Evolutionary conservation across 2,113 vertebrate genomes (phyloP).

Genomic region (Charina bottae): DNA sequence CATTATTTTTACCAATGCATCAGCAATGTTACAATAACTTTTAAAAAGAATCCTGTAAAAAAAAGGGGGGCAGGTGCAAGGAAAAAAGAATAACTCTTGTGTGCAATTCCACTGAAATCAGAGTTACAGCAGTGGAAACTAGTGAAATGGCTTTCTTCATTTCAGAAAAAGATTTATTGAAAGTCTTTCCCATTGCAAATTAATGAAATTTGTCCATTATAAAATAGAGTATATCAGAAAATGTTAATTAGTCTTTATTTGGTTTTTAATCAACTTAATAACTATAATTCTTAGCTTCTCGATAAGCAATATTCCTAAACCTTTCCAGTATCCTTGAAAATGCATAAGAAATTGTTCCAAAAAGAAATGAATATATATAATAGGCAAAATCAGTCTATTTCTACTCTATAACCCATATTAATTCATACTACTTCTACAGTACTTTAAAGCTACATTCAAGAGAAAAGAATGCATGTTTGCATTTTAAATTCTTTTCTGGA

Average conservation of each 20-base stretch:
- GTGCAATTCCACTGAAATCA: slow-evolving; percentile 17
- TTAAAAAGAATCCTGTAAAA: not conserved
- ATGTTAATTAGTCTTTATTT: not conserved
- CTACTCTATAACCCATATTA: not conserved
- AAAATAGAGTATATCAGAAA: not conserved
- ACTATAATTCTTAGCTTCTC: not conserved
- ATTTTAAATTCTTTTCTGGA: not conserved
- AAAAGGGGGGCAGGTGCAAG: too few relatives aligned
- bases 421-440: not conserved
- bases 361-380: not conserved
- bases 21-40: not conserved
- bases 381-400: not conserved
- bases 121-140: not conserved
- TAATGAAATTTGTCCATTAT: not conserved
- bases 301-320: not conserved
- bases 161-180: slow-evolving; percentile 14
- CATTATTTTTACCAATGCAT: not conserved
- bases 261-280: not conserved
- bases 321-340: not conserved
- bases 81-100: not conserved
- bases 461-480: not conserved
- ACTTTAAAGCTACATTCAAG: not conserved
- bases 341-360: not conserved
- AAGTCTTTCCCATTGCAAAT: not conserved
- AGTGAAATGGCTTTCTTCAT: slow-evolving; percentile 7